Percentiles rank a stretch among this genome's conserved stretches.
Conservation (phyloP, 35 echinoderm and acorn worm species). For the Lytechinus pictus region DNA sequence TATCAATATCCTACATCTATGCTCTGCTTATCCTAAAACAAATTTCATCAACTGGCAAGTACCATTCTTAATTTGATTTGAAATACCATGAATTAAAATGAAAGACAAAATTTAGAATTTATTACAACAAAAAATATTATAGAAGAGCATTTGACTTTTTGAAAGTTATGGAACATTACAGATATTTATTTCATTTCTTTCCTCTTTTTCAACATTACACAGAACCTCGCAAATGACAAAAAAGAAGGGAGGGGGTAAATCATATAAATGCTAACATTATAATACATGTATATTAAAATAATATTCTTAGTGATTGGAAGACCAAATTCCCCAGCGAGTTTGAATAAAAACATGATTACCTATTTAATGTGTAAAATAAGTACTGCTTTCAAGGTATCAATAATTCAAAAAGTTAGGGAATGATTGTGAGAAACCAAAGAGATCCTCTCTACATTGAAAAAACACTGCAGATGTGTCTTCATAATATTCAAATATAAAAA, state of each 20-base stretch:
- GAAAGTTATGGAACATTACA: no score
- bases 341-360: neutral
- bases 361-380: neutral
- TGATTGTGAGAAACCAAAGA: no score
- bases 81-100: neutral
- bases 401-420: neutral
- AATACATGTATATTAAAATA: neutral
- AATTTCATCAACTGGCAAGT: neutral
- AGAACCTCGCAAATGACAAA: neutral
- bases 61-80: neutral
- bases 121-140: neutral
- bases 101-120: neutral
- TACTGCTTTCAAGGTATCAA: neutral
- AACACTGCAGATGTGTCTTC: no score
- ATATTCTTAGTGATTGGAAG: neutral
- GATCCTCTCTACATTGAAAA: no score
- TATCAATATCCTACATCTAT: neutral
- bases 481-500: no score
- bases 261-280: neutral
- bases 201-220: no score
- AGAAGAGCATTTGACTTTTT: no score
- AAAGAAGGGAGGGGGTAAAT: neutral
- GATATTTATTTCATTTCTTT: no score
- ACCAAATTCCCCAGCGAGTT: neutral
- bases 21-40: neutral